phyloP scores from a whole-genome alignment of 2,888 invertebrate genomes.

The Noctua pronuba region DNA sequence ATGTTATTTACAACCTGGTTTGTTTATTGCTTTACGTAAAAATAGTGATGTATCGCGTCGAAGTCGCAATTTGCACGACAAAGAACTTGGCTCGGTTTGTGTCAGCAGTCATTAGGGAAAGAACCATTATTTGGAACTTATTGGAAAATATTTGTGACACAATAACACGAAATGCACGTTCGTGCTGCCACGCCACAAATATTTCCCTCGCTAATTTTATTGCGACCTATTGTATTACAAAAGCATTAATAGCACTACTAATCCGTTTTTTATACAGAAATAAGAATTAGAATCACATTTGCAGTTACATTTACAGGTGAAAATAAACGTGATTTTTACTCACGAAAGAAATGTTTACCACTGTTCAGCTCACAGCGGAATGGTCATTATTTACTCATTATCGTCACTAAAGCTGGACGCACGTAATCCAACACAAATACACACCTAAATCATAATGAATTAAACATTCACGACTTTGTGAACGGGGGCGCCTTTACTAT shows the following conservation, averaged over 20 bases:
- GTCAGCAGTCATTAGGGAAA: conserved; percentile 55
- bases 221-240: conserved; percentile 62
- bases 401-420: conserved; percentile 61
- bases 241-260: conserved; percentile 56
- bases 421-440: conserved; percentile 62
- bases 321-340: conserved; percentile 65
- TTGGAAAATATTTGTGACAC: conserved; percentile 56
- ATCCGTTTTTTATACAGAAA: conserved; percentile 58
- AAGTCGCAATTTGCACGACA: conserved; percentile 55
- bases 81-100: conserved; percentile 58
- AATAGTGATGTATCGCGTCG: conserved; percentile 68
- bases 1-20: conserved; percentile 87
- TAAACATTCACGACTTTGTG: conserved; percentile 46
- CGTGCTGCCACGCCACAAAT: conserved; percentile 57
- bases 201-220: conserved; percentile 62
- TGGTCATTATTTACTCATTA: conserved; percentile 71
- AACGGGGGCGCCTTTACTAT: conserved; percentile 30
- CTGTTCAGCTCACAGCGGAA: conserved; percentile 58
- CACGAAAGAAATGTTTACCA: conserved; percentile 68
- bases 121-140: conserved; percentile 56
- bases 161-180: conserved; percentile 61
- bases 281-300: conserved; percentile 67
- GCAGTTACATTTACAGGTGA: conserved; percentile 62
- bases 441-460: conserved; percentile 58
- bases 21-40: conserved; percentile 83